Conservation (phyloP, 2,113 vertebrate species). For the Alexandromys fortis region DNA sequence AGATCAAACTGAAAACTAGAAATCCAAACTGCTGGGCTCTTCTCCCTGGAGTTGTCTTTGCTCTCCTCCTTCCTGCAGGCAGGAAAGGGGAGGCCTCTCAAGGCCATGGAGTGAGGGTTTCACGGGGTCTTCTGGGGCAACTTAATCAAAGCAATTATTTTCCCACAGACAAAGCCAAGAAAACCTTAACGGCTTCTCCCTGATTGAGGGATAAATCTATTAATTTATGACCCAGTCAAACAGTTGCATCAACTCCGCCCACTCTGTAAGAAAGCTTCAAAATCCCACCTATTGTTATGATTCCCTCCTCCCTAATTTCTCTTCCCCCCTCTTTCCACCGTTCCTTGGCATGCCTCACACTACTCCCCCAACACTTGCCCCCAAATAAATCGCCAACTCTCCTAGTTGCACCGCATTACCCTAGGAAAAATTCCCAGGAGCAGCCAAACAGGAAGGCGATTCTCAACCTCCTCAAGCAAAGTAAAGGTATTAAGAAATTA, state of each 20-base stretch:
- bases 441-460: too few relatives aligned
- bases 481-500: not conserved
- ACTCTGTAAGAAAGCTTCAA: not conserved
- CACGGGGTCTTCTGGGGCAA: conserved; percentile 89
- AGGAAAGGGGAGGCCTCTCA: conserved; percentile 87
- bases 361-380: not conserved
- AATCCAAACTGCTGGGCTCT: conserved; percentile 89
- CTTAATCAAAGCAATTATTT: conserved; percentile 92
- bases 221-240: conserved; percentile 83
- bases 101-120: conserved; percentile 85
- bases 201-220: conserved; percentile 87
- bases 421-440: too few relatives aligned
- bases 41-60: conserved; percentile 85
- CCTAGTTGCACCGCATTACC: rapidly evolving
- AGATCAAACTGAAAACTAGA: conserved; percentile 76
- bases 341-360: not conserved
- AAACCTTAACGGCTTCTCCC: conserved; percentile 84
- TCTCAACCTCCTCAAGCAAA: not conserved
- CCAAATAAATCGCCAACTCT: not conserved
- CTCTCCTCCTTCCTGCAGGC: conserved; percentile 86
- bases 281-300: not conserved
- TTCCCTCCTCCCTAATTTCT: not conserved
- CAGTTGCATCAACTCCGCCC: conserved; percentile 73
- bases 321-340: not conserved
- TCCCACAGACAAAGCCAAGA: conserved; percentile 87